These are phyloP conservation scores for Phortica variegata DNA, from an alignment of 1,140 invertebrate species.

Conservation along the genomic window DNA sequence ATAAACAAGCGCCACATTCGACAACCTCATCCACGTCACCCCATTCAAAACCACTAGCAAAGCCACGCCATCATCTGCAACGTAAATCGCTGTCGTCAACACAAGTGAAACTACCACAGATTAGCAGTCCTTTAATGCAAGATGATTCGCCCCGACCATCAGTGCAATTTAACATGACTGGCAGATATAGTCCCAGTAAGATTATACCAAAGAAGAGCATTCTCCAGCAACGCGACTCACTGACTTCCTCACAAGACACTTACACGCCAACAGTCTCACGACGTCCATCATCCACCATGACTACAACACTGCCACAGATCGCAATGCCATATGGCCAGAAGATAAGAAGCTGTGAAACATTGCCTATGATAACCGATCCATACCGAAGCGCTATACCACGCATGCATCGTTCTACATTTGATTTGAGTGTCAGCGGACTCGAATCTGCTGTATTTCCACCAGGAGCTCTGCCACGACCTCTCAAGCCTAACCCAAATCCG, in stretches of 20 bases:
- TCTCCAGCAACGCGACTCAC: constrained; percentile 42
- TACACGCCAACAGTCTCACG: constrained; percentile 30
- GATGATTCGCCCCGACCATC: constrained; percentile 52
- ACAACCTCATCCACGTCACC: constrained; percentile 31
- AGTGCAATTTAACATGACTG: constrained; percentile 52
- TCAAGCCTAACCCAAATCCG: constrained; percentile 51
- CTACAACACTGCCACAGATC: background rate
- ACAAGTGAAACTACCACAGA: constrained; percentile 29
- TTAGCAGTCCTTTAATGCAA: background rate
- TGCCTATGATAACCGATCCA: constrained; percentile 39
- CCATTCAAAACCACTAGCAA: constrained; percentile 18
- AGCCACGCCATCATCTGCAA: constrained; percentile 18
- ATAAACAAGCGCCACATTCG: constrained; percentile 29
- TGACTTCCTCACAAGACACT: constrained; percentile 46
- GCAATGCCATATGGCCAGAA: constrained; percentile 22
- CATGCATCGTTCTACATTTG: constrained; percentile 37
- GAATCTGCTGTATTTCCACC: constrained; percentile 43
- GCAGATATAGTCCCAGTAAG: constrained; percentile 39
- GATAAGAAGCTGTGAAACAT: constrained; percentile 40
- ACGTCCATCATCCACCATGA: constrained; percentile 17
- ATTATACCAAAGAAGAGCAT: constrained; percentile 43
- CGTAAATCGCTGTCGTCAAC: constrained; percentile 33
- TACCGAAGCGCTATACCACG: constrained; percentile 44
- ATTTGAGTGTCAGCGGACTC: constrained; percentile 20
- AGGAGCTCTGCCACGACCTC: constrained; percentile 40